Evolutionary conservation across 2,888 invertebrate genomes (phyloP), one percentile per base, ranked within the genome.

Genomic region (Calameuta filiformis): DNA sequence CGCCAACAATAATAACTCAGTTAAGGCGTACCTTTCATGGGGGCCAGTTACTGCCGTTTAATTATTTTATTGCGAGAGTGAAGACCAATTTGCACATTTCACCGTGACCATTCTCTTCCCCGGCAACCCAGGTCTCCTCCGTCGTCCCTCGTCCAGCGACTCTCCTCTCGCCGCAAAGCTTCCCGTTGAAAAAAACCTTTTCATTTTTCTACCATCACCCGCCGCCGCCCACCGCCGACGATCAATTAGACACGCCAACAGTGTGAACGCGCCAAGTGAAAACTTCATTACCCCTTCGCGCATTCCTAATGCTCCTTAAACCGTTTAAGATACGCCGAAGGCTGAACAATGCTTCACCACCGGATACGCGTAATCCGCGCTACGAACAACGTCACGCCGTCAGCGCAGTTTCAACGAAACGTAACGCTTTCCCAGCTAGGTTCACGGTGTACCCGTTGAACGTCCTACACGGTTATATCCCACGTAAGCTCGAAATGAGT

Each of bases 181-280:
- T 23, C 56, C 23, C 35, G 74, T 33, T 23, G 35, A 35, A 35
- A 74, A 69, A 33, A 33, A 30, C 15, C 34, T 71, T 71, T 71
- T 76, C 75, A 31, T 56, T 56, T 56, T 56, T 56, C 56, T 56
- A 56, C 56, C 56, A 56, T 23, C 56, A 56, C 56, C 23, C 23
- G 56, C 56, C 9, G 56, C 56, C 56, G 56, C 56, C 56, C 56
- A 31, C 71, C 31, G 73, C 69, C 77, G 56, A 75, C 75, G 77
- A 77, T 81, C 79, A 79, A 82, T 84, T 82, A 83, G 83, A 83
- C 78, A 81, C 83, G 81, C 79, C 79, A 76, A 75, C 30, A 73
- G 35, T 76, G 77, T 76, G 71, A 77, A 56, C 73, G 77, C 75
- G 74, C 69, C 79, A 79, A 82, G 80, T 82, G 80, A 83, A 83